Conservation (phyloP, 2,888 invertebrate species). For the Cylindroiulus punctatus region DNA sequence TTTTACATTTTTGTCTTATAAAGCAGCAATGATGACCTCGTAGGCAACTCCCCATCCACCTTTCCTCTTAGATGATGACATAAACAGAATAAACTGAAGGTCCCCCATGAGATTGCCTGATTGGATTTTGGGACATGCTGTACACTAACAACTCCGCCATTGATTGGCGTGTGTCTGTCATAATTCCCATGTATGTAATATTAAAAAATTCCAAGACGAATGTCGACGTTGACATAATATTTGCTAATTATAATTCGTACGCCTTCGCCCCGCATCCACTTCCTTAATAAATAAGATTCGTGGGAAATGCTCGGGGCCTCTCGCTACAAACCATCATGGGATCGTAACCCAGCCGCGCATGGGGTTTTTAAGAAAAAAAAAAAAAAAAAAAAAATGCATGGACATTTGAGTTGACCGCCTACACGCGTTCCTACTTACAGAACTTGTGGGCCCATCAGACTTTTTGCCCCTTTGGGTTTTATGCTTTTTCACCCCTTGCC, state of each 20-base stretch:
- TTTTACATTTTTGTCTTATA: too few species aligned
- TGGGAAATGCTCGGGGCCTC: neutral
- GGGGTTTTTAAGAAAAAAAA: neutral
- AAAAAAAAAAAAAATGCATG: neutral
- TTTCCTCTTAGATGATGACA: too few species aligned
- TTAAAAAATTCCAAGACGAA: neutral
- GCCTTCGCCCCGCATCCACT: conserved; percentile 26
- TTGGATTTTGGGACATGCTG: neutral
- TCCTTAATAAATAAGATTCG: conserved; percentile 32
- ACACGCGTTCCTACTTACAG: neutral
- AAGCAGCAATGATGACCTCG: too few species aligned
- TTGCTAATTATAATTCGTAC: conserved; percentile 27
- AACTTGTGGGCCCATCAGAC: neutral
- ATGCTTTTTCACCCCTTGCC: conserved; percentile 24
- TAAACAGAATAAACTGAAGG: too few species aligned
- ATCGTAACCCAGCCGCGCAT: conserved; percentile 1
- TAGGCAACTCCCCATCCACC: too few species aligned
- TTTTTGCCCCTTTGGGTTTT: neutral
- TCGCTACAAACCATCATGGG: neutral
- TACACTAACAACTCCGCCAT: neutral
- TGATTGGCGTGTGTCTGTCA: neutral
- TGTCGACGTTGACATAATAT: conserved; percentile 32
- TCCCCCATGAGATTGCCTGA: too few species aligned
- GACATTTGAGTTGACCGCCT: conserved; percentile 32
- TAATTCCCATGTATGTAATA: conserved; percentile 17